Evolutionary conservation across 2,888 invertebrate genomes (phyloP).

Genomic region (Hypercompe scribonia): DNA sequence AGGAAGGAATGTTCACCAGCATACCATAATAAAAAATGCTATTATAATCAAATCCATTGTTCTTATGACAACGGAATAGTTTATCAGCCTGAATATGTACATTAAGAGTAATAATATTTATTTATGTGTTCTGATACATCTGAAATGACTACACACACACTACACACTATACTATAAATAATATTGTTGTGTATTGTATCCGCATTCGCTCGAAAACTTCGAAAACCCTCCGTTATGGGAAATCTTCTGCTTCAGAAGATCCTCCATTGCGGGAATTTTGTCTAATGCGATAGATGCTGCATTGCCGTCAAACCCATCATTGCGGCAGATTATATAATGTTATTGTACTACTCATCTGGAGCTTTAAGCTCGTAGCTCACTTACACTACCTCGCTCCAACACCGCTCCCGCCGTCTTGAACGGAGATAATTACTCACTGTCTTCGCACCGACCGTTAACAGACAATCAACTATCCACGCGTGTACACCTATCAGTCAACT

Average conservation of each 20-base stretch:
- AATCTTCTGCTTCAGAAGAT: not conserved
- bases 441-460: too few relatives aligned
- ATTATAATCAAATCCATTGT: not conserved
- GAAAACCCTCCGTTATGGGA: not conserved
- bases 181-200: not conserved
- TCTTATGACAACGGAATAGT: not conserved
- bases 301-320: too few relatives aligned
- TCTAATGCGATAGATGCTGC: too few relatives aligned
- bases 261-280: not conserved
- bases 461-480: too few relatives aligned
- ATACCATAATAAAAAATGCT: not conserved
- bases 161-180: not conserved
- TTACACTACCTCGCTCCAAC: too few relatives aligned
- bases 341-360: too few relatives aligned
- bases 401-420: too few relatives aligned
- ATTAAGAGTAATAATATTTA: not conserved
- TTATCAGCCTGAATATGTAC: not conserved
- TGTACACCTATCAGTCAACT: too few relatives aligned
- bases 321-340: too few relatives aligned
- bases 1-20: not conserved
- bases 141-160: too few relatives aligned
- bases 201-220: not conserved
- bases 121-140: not conserved
- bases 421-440: too few relatives aligned
- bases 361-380: too few relatives aligned